Evolutionary conservation across 2,113 vertebrate genomes (phyloP).

Genomic region (Neotoma lepida): DNA sequence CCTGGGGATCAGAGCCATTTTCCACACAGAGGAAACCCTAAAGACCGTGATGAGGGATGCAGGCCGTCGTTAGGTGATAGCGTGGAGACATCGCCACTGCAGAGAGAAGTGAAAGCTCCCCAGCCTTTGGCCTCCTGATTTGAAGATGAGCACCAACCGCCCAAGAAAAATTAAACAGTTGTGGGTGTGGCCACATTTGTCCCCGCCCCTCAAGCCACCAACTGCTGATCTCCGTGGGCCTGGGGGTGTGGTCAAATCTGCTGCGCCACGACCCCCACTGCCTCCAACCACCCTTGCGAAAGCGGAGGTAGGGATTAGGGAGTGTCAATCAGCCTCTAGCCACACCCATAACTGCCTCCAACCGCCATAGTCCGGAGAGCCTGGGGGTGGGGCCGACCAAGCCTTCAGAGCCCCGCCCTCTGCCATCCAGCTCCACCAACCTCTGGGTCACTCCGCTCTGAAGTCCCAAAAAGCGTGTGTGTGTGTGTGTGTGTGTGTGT

Average conservation of each 20-base stretch:
- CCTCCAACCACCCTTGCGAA: too few relatives aligned
- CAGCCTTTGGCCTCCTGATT: not conserved
- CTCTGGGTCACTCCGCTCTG: not conserved
- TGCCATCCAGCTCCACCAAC: not conserved
- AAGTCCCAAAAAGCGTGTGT: not conserved
- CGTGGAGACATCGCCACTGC: not conserved
- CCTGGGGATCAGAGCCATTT: not conserved
- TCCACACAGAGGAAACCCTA: too few relatives aligned
- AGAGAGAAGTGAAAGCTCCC: too few relatives aligned
- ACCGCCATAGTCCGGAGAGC: not conserved
- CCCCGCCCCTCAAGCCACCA: not conserved
- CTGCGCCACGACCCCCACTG: not conserved
- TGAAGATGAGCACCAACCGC: not conserved
- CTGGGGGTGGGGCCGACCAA: not conserved
- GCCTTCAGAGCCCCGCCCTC: too few relatives aligned
- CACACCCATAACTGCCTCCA: not conserved
- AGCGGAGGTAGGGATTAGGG: too few relatives aligned
- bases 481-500: not conserved
- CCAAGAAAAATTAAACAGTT: not conserved
- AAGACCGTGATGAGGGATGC: rapidly evolving
- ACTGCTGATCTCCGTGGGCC: not conserved
- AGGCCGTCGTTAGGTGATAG: not conserved
- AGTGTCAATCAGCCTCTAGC: not conserved
- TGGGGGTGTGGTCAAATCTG: not conserved
- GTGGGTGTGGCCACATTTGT: not conserved